Conservation (phyloP, 2,888 invertebrate species). For the Silvanus unidentatus region DNA sequence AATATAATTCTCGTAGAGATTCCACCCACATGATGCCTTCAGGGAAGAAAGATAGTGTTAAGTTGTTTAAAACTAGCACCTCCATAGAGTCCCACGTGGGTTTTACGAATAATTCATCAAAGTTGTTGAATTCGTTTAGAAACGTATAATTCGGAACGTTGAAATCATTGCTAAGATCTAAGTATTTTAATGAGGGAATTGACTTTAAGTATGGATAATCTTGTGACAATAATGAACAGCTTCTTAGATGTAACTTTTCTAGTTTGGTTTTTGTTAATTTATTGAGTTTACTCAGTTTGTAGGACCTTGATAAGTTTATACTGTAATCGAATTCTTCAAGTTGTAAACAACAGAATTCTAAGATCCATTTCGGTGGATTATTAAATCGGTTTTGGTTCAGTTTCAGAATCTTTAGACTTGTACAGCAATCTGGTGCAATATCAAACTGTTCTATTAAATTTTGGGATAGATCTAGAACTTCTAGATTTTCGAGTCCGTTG, state of each 20-base stretch:
- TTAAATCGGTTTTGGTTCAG: constrained; percentile 23
- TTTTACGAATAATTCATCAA: constrained; percentile 25
- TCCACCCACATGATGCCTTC: constrained; percentile 25
- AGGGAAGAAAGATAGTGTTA: constrained; percentile 25
- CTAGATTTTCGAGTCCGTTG: constrained; percentile 19
- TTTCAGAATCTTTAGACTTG: constrained; percentile 19
- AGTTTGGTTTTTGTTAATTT: constrained; percentile 18
- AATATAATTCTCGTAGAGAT: constrained; percentile 23
- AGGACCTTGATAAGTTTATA: constrained; percentile 23
- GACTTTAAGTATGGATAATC: constrained; percentile 25
- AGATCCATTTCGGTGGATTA: constrained; percentile 27
- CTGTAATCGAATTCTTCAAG: constrained; percentile 27
- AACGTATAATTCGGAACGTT: neutral
- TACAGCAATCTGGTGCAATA: constrained; percentile 24
- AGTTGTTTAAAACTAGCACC: constrained; percentile 21
- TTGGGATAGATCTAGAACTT: constrained; percentile 23
- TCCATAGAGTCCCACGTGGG: constrained; percentile 23
- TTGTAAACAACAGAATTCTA: constrained; percentile 20
- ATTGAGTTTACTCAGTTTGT: constrained; percentile 20
- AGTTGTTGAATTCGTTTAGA: constrained; percentile 21
- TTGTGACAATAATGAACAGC: constrained; percentile 19
- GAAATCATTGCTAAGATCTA: constrained; percentile 33
- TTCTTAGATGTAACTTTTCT: constrained; percentile 20
- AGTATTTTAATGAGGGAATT: constrained; percentile 19
- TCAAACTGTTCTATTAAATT: constrained; percentile 24